These are phyloP conservation scores for Tigriopus japonicus DNA, from an alignment of 1,140 invertebrate genomes.

Conservation along the genomic window DNA sequence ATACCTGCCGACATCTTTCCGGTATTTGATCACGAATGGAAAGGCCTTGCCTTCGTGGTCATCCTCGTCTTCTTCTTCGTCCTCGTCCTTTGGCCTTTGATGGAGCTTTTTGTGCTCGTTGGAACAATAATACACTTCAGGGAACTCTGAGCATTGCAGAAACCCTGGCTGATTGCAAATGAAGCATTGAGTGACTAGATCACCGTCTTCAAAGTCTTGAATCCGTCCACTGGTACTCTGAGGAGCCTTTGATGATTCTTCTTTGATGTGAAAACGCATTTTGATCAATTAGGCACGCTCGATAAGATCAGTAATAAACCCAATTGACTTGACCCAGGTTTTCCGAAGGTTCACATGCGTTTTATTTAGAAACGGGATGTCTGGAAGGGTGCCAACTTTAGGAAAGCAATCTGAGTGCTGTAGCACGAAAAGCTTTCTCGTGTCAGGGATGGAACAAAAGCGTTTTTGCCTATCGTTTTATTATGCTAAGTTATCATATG, in stretches of 20 bases:
- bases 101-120: not conserved
- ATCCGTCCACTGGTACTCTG: not conserved
- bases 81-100: not conserved
- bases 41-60: not conserved
- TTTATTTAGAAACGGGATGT: too few relatives aligned
- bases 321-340: too few relatives aligned
- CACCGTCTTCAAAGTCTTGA: not conserved
- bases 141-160: not conserved
- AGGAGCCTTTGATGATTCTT: conserved; percentile 18
- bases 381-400: too few relatives aligned
- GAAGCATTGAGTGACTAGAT: not conserved
- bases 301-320: too few relatives aligned
- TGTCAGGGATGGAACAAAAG: too few relatives aligned
- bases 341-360: too few relatives aligned
- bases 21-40: not conserved
- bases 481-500: too few relatives aligned
- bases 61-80: too few relatives aligned
- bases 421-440: too few relatives aligned
- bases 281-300: too few relatives aligned
- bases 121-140: not conserved
- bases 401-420: too few relatives aligned
- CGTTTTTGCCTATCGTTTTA: too few relatives aligned
- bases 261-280: conserved; percentile 23
- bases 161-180: not conserved
- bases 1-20: not conserved